A percentile compares a stretch with the other conserved stretches of the same genome.
Evolutionary conservation across 2,888 invertebrate species (phyloP).

Genomic region (Rhamphomyia laevipes): DNA sequence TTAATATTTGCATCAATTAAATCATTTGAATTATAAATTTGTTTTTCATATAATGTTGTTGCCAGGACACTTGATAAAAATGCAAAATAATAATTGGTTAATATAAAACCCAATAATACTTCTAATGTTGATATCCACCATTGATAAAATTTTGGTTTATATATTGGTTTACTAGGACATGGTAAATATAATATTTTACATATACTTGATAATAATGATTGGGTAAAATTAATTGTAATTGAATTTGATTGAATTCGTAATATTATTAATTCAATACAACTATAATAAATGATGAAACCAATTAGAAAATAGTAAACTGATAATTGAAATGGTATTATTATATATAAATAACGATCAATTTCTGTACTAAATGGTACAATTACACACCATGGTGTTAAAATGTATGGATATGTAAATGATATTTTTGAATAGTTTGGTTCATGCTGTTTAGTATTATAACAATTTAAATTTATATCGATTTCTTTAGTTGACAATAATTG

Average conservation of each 20-base stretch:
- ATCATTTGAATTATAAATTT: neutral
- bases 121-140: neutral
- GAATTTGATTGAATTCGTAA: neutral
- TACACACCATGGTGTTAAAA: conserved; percentile 17
- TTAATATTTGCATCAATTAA: neutral
- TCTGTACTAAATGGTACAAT: conserved; percentile 17
- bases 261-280: neutral
- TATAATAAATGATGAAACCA: neutral
- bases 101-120: neutral
- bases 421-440: neutral
- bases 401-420: conserved; percentile 21
- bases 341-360: conserved; percentile 14
- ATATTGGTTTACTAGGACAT: neutral
- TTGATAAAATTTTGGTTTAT: neutral
- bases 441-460: neutral
- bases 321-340: conserved; percentile 16
- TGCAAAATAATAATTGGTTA: conserved; percentile 1
- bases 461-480: neutral
- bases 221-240: neutral
- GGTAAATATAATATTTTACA: neutral
- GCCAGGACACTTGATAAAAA: neutral
- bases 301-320: conserved; percentile 15
- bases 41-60: neutral
- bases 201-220: neutral
- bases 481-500: neutral